Evolutionary conservation across 2,888 invertebrate species (phyloP), one percentile per base, ranked within the genome.

Genomic region (Eledona agricola): DNA sequence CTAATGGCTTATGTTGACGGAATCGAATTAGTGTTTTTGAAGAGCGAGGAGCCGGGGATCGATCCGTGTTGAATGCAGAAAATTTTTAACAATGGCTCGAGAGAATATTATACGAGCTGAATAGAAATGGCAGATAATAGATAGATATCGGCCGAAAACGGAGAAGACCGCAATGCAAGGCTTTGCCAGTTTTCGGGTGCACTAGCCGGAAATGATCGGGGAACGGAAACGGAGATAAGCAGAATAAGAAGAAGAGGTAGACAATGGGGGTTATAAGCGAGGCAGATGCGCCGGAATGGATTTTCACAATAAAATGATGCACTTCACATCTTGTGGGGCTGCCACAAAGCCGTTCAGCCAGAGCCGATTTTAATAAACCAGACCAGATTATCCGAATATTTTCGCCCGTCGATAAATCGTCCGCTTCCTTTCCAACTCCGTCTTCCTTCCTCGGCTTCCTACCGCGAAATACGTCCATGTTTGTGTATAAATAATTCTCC

Each of bases 201-300:
- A 74, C 63, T 72, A 69, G 72, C 72, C 73, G 76, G 76, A 76
- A 76, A 72, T 69, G 74, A 75, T 75, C 68, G 69, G 73, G 72
- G 72, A 54, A 73, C 74, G 74, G 74, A 75, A 76, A 59, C 65
- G 73, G 74, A 75, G 76, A 76, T 75, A 76, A 75, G 74, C 70
- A 72, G 74, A 74, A 75, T 74, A 74, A 74, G 75, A 73, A 73
- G 72, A 72, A 70, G 73, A 74, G 73, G 73, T 73, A 74, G 73
- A 75, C 73, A 75, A 75, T 73, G 65, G 69, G 62, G 65, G 71
- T 66, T 67, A 70, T 69, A 69, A 70, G 66, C 69, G 70, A 65
- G 66, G 67, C 73, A 73, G 72, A 73, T 73, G 72, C 72, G 70
- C 65, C 65, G 65, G 67, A 72, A 72, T 71, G 67, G 70, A 70